Percentiles rank a stretch among this genome's conserved stretches.
Evolutionary conservation across 2,888 invertebrate genomes (phyloP).

Genomic region (Harpalus rubripes): DNA sequence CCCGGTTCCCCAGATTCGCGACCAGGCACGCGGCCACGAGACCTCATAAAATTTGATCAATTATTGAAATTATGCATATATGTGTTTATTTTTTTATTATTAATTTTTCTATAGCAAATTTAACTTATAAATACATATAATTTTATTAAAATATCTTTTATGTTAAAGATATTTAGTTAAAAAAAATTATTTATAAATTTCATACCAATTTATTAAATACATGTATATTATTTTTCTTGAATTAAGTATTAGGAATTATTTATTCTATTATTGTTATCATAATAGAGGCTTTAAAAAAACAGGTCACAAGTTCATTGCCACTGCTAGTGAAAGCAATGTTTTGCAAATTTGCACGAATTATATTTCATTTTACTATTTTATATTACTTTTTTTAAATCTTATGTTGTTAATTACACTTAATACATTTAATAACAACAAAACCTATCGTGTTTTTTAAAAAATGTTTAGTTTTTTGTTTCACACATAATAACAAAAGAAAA

Average conservation of each 20-base stretch:
- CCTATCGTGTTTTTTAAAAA: background rate
- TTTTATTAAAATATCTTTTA: too few species aligned
- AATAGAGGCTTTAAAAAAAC: background rate
- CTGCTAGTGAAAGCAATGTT: background rate
- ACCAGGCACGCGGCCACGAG: too few species aligned
- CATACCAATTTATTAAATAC: too few species aligned
- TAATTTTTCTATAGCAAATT: too few species aligned
- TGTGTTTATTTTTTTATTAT: too few species aligned
- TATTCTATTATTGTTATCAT: background rate
- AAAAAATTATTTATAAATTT: too few species aligned
- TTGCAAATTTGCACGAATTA: background rate
- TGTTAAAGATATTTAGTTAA: too few species aligned
- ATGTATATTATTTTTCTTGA: background rate
- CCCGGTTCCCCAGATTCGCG: too few species aligned
- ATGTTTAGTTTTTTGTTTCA: constrained; percentile 16
- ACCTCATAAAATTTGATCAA: too few species aligned
- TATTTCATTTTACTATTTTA: background rate
- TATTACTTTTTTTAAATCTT: background rate
- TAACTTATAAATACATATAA: too few species aligned
- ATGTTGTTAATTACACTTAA: background rate
- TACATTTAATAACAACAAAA: too few species aligned
- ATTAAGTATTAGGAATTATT: background rate
- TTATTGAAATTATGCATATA: too few species aligned
- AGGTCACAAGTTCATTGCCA: background rate
- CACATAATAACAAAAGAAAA: constrained; percentile 31